phyloP scores from a whole-genome alignment of 2,888 invertebrate genomes.

The Leucoptera coffeella region DNA sequence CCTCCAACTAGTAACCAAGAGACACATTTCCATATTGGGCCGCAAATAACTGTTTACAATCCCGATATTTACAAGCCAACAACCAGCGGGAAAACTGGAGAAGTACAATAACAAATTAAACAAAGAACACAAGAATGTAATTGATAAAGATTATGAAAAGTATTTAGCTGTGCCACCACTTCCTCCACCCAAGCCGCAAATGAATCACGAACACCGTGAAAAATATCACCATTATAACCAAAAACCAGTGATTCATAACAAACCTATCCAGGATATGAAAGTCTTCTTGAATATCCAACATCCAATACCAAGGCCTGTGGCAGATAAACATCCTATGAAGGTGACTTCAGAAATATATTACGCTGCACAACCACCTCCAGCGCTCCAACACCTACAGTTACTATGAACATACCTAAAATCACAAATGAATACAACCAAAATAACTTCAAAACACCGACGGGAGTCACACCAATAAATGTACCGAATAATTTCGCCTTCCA shows the following conservation, averaged over 20 bases:
- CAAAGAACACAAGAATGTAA: constrained; percentile 24
- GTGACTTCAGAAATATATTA: constrained; percentile 47
- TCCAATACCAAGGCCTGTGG: constrained; percentile 18
- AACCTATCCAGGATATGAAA: constrained; percentile 41
- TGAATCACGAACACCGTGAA: constrained; percentile 21
- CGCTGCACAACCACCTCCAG: constrained; percentile 31
- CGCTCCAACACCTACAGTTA: constrained; percentile 31
- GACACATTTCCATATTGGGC: constrained; percentile 36
- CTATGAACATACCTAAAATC: constrained; percentile 26
- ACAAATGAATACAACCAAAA: constrained; percentile 10
- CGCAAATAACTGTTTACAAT: constrained; percentile 35
- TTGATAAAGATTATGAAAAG: constrained; percentile 44
- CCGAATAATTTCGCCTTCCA: not conserved
- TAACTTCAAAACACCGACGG: constrained; percentile 4
- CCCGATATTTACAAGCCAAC: constrained; percentile 23
- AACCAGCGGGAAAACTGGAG: constrained; percentile 21
- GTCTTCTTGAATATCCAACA: constrained; percentile 39
- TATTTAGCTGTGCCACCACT: constrained; percentile 40
- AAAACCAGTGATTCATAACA: constrained; percentile 30
- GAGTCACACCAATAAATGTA: constrained; percentile 6
- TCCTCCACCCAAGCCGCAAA: constrained; percentile 30
- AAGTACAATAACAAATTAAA: constrained; percentile 19
- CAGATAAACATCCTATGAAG: constrained; percentile 28
- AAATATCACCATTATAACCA: constrained; percentile 26
- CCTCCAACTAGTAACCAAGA: constrained; percentile 43